Evolutionary conservation across 2,888 invertebrate species (phyloP).

Genomic region (Ephialtes manifestator): DNA sequence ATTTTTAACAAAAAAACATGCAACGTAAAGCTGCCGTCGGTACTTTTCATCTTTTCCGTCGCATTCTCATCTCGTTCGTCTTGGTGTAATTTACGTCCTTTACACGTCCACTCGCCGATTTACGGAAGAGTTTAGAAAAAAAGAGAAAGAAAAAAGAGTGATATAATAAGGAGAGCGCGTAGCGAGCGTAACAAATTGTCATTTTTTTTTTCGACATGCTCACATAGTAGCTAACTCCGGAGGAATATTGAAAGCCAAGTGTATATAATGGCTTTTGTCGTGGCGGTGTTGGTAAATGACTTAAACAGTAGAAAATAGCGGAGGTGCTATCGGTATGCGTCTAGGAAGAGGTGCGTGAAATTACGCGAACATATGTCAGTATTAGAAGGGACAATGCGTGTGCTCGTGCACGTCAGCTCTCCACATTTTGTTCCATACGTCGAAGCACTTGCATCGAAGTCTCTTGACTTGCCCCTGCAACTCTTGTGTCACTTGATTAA

Average conservation of each 20-base stretch:
- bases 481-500: conserved; percentile 76
- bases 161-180: conserved; percentile 38
- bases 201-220: conserved; percentile 54
- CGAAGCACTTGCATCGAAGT: conserved; percentile 66
- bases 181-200: conserved; percentile 52
- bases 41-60: conserved; percentile 59
- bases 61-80: conserved; percentile 41
- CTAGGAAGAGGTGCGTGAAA: conserved; percentile 50
- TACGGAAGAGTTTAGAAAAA: conserved; percentile 56
- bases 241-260: conserved; percentile 45
- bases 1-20: conserved; percentile 53
- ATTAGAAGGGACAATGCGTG: conserved; percentile 57
- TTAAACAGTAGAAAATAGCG: conserved; percentile 21
- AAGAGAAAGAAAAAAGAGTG: conserved; percentile 18
- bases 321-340: conserved; percentile 26
- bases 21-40: conserved; percentile 32
- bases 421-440: conserved; percentile 34
- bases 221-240: conserved; percentile 45
- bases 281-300: neutral
- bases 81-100: conserved; percentile 37
- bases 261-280: conserved; percentile 37
- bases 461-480: conserved; percentile 56
- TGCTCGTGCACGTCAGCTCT: conserved; percentile 39
- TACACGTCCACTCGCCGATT: conserved; percentile 46
- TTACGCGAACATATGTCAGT: conserved; percentile 58